These are phyloP conservation scores for Atta colombica DNA, from an alignment of 1,140 invertebrate species.

Conservation along the genomic window DNA sequence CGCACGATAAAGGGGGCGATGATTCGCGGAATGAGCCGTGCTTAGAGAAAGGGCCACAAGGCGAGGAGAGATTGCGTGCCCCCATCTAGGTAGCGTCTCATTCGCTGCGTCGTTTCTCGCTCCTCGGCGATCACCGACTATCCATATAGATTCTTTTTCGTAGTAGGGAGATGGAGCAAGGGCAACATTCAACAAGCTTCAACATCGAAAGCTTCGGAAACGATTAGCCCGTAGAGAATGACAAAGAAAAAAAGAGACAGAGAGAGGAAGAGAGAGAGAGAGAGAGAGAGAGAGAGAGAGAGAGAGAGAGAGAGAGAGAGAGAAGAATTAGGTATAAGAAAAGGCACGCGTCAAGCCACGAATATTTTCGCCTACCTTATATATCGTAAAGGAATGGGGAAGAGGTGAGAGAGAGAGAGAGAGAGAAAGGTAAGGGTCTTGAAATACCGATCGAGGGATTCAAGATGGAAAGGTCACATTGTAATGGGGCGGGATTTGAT, in stretches of 20 bases:
- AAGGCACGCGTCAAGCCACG: conserved; percentile 33
- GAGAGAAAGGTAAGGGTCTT: conserved; percentile 52
- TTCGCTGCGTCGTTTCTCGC: conserved; percentile 66
- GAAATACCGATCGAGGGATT: conserved; percentile 60
- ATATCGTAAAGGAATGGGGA: background rate
- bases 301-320: background rate
- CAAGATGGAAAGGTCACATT: conserved; percentile 46
- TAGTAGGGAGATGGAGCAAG: conserved; percentile 37
- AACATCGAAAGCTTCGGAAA: conserved; percentile 52
- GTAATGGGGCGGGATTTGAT: conserved; percentile 53
- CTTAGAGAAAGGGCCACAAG: conserved; percentile 62
- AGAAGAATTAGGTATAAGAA: background rate
- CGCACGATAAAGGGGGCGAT: conserved; percentile 54
- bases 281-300: background rate
- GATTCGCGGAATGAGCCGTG: conserved; percentile 68
- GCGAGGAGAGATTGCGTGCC: conserved; percentile 45
- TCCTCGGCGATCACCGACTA: conserved; percentile 37
- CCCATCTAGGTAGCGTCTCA: conserved; percentile 65
- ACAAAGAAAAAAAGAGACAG: background rate
- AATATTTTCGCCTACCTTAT: conserved; percentile 64
- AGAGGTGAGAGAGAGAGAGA: conserved; percentile 24
- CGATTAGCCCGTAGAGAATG: conserved; percentile 9
- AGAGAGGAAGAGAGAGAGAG: background rate
- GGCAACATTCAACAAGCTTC: conserved; percentile 34
- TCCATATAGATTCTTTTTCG: conserved; percentile 37